A percentile compares a stretch with the other conserved stretches of the same genome.
phyloP scores from a whole-genome alignment of 2,888 invertebrate species.

The Oscheius myriophilus region DNA sequence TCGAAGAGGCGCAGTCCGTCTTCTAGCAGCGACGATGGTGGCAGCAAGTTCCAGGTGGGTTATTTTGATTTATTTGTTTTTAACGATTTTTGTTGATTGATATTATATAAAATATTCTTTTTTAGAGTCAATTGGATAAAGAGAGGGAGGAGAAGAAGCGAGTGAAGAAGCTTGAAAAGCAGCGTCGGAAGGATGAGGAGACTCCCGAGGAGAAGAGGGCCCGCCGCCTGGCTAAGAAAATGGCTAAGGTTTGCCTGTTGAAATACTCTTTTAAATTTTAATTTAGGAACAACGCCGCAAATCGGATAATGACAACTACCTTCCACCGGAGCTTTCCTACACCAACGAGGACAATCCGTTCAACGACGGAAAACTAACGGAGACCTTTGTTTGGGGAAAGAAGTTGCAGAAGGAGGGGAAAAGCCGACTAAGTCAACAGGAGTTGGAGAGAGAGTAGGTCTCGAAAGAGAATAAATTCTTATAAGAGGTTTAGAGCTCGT shows the following conservation, averaged over 20 bases:
- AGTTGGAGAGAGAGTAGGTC: conserved; percentile 56
- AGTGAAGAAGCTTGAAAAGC: conserved; percentile 70
- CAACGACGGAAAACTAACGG: conserved; percentile 91
- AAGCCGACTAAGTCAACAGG: conserved; percentile 46
- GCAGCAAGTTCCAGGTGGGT: conserved; percentile 11
- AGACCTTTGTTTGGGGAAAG: conserved; percentile 95
- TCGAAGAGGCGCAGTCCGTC: conserved; percentile 19
- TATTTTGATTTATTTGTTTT: not conserved
- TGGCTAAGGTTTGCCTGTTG: conserved; percentile 58
- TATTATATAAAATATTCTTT: not conserved
- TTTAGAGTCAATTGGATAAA: conserved; percentile 26
- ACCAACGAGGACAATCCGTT: conserved; percentile 98
- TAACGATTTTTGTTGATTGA: not conserved
- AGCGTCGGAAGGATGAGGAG: conserved; percentile 82
- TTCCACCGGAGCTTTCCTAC: conserved; percentile 79
- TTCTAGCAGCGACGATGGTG: conserved; percentile 12
- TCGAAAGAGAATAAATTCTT: not conserved
- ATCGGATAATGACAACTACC: conserved; percentile 76
- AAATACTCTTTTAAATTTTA: not conserved
- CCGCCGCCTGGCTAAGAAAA: conserved; percentile 86
- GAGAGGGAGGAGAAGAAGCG: conserved; percentile 42
- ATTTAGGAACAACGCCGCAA: conserved; percentile 70
- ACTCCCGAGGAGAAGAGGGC: conserved; percentile 91
- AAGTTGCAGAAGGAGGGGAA: conserved; percentile 91
- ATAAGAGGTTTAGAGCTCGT: conserved; percentile 34